Base-by-base conservation (phyloP, 2,888 invertebrate species). In the Eristalis tenax region DNA sequence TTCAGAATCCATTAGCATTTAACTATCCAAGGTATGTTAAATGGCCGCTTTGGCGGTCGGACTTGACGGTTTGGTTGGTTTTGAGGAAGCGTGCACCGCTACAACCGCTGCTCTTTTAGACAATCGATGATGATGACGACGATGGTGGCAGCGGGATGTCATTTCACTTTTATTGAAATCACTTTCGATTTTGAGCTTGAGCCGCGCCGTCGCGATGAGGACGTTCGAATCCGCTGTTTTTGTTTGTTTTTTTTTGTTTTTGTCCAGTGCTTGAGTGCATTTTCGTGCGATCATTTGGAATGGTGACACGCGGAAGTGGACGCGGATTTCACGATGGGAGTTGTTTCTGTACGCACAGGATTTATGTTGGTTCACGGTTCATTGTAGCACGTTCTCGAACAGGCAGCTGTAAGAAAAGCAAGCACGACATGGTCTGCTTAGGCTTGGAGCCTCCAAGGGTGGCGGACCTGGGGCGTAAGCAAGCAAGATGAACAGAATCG, bases 1-100 rank as follows among this genome's bases (percentile, higher is more conserved):
- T 71, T 71, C 71, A 73, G 77, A 82, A 85, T 82, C 73, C 85
- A 85, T 85, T 85, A 85, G 85, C 85, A 82, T 82, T 77, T 77
- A 56, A 40, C 68, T 76, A 69, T 81, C 73, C 77, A 18, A 82
- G 77, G 76, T 85, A 81, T 82, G 70, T 85, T 66, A 73, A 81
- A 81, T 73, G 76, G 69, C 68, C 73, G 71, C 71, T 81, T 76
- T 81, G 84, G 71, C 76, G 76, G 71, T 57, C 28, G 10, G 26
- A 70, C 13, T 56, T 64, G 75, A 69, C 56, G 63, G 75, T 10
- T 70, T 28, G n/a, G 59, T 70, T 28, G n/a, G 59, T 50, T 32
- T 81, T 81, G 76, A 35, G 83, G 80, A 80, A 79, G 80, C 73
- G 43, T 50, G 57, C 40, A 50, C 8, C 28, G 57, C 71, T 18